These are phyloP conservation scores for Trachelus stipa DNA, from an alignment of 2,888 invertebrate species.

Conservation along the genomic window DNA sequence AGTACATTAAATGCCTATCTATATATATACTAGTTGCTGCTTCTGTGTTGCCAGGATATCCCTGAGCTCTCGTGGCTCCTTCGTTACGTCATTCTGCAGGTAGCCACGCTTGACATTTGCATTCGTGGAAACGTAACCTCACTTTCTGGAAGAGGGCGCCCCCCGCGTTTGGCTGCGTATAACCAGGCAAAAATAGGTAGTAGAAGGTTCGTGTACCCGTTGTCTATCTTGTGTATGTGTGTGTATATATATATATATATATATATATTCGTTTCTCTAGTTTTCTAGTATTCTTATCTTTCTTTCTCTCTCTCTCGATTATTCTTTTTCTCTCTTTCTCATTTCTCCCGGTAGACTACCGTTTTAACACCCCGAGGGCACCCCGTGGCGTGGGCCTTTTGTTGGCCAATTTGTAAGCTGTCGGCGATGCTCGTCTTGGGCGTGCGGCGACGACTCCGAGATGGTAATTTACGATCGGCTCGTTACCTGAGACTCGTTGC, in stretches of 20 bases:
- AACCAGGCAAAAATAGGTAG: constrained; percentile 18
- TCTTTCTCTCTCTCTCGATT: constrained; percentile 8
- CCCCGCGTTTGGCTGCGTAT: constrained; percentile 6
- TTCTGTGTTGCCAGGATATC: background rate
- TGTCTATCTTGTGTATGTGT: background rate
- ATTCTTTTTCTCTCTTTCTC: constrained; percentile 6
- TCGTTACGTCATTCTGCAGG: constrained; percentile 26
- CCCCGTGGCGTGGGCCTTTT: constrained; percentile 32
- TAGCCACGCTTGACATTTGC: constrained; percentile 37
- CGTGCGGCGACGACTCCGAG: constrained; percentile 5
- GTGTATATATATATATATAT: too few species aligned
- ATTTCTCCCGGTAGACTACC: background rate
- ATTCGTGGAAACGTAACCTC: constrained; percentile 44
- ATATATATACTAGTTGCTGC: background rate
- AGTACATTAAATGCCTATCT: background rate
- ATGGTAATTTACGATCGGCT: background rate
- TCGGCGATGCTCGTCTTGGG: constrained; percentile 27
- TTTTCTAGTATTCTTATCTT: constrained; percentile 14
- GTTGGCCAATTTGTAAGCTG: constrained; percentile 46
- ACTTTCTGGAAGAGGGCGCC: constrained; percentile 35
- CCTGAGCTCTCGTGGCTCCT: constrained; percentile 16
- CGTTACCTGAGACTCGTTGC: background rate
- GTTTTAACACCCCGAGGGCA: constrained; percentile 25
- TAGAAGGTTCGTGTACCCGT: background rate
- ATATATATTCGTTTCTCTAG: background rate